phyloP scores from a whole-genome alignment of 2,113 vertebrate species.

The Lontra canadensis region DNA sequence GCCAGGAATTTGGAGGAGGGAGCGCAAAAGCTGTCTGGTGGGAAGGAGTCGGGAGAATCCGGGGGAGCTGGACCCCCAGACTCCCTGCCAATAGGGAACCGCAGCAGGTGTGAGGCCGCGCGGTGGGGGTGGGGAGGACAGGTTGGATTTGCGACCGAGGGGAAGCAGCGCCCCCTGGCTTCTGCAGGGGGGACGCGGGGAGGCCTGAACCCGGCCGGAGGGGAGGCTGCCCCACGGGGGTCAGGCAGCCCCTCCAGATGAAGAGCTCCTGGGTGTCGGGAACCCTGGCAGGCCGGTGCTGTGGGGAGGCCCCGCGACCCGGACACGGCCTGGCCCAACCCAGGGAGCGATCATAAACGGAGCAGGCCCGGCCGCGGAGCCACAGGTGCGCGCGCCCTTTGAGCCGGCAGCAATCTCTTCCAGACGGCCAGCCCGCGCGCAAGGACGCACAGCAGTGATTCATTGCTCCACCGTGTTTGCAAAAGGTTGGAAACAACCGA shows the following conservation, averaged over 20 bases:
- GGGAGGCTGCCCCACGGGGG: too few relatives aligned
- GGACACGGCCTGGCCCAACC: too few relatives aligned
- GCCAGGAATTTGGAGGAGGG: neutral
- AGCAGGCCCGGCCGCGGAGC: neutral
- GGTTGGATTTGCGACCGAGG: too few relatives aligned
- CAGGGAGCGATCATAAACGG: neutral
- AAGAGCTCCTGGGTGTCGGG: neutral
- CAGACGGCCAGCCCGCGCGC: neutral
- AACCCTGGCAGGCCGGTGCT: accelerated
- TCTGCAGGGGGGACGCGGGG: too few relatives aligned
- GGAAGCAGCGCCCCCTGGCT: neutral
- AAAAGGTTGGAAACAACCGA: slow-evolving; percentile 65
- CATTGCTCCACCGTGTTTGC: neutral
- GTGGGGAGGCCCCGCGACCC: neutral
- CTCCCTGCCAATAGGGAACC: neutral
- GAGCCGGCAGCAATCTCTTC: neutral
- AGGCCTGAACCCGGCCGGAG: neutral
- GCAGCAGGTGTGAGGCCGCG: too few relatives aligned
- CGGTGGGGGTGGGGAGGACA: too few relatives aligned
- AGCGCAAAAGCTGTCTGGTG: neutral
- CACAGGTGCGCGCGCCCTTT: neutral
- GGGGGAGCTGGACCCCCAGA: neutral
- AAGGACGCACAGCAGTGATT: neutral
- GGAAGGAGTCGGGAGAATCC: neutral
- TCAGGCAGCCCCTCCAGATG: too few relatives aligned